Percentiles rank a stretch among this genome's conserved stretches.
Conservation (phyloP, 1,140 invertebrate genomes). For the Nephila pilipes region DNA sequence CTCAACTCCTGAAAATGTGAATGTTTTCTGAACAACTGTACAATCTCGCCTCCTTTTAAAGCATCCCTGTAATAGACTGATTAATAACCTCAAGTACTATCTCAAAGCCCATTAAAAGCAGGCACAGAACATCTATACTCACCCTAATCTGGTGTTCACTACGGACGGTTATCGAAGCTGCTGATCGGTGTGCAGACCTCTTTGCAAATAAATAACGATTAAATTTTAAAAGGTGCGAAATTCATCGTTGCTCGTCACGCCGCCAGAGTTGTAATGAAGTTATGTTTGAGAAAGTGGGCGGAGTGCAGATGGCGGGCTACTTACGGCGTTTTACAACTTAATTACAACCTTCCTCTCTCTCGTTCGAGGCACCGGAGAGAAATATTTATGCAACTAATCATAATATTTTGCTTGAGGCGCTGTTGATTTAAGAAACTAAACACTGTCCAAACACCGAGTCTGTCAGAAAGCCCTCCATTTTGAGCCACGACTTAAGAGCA, state of each 20-base stretch:
- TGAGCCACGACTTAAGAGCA: not conserved
- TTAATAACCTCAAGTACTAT: not conserved
- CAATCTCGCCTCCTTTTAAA: too few species aligned
- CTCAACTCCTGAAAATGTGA: too few species aligned
- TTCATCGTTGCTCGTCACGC: not conserved
- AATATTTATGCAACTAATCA: constrained; percentile 28
- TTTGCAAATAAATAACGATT: not conserved
- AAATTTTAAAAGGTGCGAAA: constrained; percentile 34
- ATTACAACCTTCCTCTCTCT: not conserved
- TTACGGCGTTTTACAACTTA: constrained; percentile 25
- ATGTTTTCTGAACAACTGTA: too few species aligned
- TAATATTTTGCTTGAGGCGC: constrained; percentile 14
- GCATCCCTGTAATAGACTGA: not conserved
- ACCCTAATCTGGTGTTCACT: not conserved
- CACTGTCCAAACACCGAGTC: not conserved
- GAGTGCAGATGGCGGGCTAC: not conserved
- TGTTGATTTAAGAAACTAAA: constrained; percentile 42
- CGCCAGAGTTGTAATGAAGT: not conserved
- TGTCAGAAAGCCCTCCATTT: not conserved
- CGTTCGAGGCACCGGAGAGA: not conserved
- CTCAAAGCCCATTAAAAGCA: not conserved
- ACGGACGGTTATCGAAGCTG: not conserved
- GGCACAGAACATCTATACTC: not conserved
- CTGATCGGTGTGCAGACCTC: not conserved
- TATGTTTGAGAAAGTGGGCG: not conserved